Evolutionary conservation across 2,888 invertebrate species (phyloP), one percentile per base, ranked within the genome.

Genomic region (Hyalella azteca): DNA sequence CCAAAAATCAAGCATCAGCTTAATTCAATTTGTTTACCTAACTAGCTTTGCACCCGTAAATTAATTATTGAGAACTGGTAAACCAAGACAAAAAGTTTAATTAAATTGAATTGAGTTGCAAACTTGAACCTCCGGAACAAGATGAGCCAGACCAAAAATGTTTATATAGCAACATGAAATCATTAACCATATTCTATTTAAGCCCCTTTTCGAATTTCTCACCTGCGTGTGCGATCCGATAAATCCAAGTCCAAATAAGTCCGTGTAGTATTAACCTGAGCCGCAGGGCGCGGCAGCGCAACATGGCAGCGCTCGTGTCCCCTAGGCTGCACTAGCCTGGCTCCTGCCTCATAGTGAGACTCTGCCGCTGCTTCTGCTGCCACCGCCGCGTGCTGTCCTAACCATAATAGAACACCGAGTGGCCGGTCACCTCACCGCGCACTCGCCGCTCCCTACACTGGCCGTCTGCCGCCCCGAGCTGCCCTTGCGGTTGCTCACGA

Each of bases 241-340:
- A 82, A 59, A 82, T 81, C 82, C 82, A 82, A 40, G 82, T 66
- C 82, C 82, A 82, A 41, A 82, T 79, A 60, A 82, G 79, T 54
- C 82, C 80, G 32, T 82, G 82, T 9, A 82, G 81, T 22, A 82
- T 81, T 77, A 82, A 81, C 39, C 79, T 78, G 73, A 82, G 82
- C 77, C 82, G 82, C 81, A 76, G 80, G 82, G 82, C 81, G 80
- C 81, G 79, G 80, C 81, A 78, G 75, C 75, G 75, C 75, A 75
- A 75, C 82, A 82, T 82, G 78, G 79, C 80, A 79, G 77, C 78
- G 60, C 77, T 76, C 32, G 77, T 40, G 45, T 41, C 41, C 75
- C 75, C 75, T 29, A 32, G 26, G 75, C 45, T 75, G 45, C 50
- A 40, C 49, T 79, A 78, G 60, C 77, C 77, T 76, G 75, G 78